A percentile compares a stretch with the other conserved stretches of the same genome.
These are phyloP conservation scores for Phytoseiulus persimilis DNA, from an alignment of 2,888 invertebrate species.

Conservation along the genomic window DNA sequence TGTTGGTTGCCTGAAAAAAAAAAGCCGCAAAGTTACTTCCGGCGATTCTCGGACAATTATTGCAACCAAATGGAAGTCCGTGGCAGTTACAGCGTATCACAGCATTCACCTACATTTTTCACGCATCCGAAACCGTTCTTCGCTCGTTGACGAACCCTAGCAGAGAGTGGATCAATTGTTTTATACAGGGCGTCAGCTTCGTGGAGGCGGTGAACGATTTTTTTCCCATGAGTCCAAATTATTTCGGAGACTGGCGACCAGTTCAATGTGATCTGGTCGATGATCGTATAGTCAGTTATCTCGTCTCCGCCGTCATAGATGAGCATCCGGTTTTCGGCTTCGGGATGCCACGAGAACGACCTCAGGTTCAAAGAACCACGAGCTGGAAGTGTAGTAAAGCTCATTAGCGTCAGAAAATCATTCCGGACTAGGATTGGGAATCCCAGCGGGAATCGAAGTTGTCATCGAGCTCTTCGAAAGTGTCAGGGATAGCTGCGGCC, in stretches of 20 bases:
- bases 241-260: conserved; percentile 67
- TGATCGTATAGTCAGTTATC: conserved; percentile 66
- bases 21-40: not conserved
- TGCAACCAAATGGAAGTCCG: not conserved
- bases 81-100: not conserved
- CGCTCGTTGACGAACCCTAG: conserved; percentile 64
- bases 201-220: conserved; percentile 58
- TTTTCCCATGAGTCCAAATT: conserved; percentile 66
- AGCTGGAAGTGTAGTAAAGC: too few relatives aligned
- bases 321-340: conserved; percentile 66
- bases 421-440: too few relatives aligned
- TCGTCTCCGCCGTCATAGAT: conserved; percentile 60
- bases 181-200: conserved; percentile 56
- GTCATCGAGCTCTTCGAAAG: too few relatives aligned
- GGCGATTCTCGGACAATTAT: too few relatives aligned
- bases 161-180: conserved; percentile 62
- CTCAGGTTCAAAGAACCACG: conserved; percentile 53
- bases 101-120: conserved; percentile 56
- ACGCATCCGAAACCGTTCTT: conserved; percentile 63
- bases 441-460: not conserved
- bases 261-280: conserved; percentile 67
- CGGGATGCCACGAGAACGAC: conserved; percentile 80
- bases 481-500: too few relatives aligned
- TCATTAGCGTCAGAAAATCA: not conserved
- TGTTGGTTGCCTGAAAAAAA: conserved; percentile 13